These are phyloP conservation scores for Myiothlypis coronata DNA, from an alignment of 2,797 vertebrate species.

Conservation along the genomic window DNA sequence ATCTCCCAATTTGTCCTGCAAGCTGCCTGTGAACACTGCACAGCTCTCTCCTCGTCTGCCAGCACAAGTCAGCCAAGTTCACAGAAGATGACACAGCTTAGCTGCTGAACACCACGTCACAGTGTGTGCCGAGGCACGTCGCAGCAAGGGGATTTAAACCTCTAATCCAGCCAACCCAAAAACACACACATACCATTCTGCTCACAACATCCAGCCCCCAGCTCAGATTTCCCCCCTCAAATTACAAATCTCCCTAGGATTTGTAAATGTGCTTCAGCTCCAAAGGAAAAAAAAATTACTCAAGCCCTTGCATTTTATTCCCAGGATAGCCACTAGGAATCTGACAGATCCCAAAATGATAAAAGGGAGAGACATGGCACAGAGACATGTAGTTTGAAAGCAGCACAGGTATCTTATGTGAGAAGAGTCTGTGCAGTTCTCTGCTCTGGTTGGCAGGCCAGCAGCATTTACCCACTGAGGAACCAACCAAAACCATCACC, in stretches of 20 bases:
- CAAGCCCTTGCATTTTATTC: background rate
- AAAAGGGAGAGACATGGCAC: background rate
- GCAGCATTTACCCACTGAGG: background rate
- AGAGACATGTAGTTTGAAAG: background rate
- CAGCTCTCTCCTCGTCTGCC: slow-evolving; percentile 34
- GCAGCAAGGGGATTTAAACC: background rate
- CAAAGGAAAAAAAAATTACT: background rate
- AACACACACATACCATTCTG: background rate
- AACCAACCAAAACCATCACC: background rate
- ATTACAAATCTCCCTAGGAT: background rate
- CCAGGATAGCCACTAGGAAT: background rate
- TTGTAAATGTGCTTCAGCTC: background rate
- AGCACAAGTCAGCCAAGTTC: slow-evolving; percentile 59
- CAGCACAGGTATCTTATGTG: background rate
- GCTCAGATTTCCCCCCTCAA: background rate
- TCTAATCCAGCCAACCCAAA: background rate
- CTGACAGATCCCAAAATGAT: background rate
- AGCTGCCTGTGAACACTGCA: slow-evolving; percentile 67
- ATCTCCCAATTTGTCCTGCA: background rate
- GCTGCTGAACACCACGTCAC: background rate
- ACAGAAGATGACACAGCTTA: background rate
- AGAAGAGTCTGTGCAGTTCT: background rate
- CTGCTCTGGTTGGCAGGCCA: background rate
- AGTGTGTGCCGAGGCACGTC: slow-evolving; percentile 37
- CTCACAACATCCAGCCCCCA: background rate